These are phyloP conservation scores for Stigmatopora nigra DNA, from an alignment of 2,113 vertebrate species.

Conservation along the genomic window DNA sequence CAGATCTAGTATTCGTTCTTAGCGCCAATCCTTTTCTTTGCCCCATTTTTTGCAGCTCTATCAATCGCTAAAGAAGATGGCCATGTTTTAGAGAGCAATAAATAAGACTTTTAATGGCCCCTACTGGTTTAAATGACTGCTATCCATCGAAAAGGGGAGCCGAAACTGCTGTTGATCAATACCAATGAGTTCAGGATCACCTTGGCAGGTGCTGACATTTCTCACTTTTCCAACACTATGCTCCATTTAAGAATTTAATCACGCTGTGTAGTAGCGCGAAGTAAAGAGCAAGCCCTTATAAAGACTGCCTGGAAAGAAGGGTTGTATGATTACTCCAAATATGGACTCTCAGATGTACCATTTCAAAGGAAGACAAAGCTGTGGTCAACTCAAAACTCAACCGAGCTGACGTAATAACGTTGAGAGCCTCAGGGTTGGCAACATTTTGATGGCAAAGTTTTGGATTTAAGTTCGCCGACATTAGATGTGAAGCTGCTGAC, in stretches of 20 bases:
- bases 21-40: constrained; percentile 7
- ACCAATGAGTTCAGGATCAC: constrained; percentile 39
- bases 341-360: constrained; percentile 5
- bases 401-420: constrained; percentile 1
- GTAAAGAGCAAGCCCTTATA: not conserved
- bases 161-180: constrained; percentile 46
- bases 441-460: not conserved
- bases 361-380: constrained; percentile 1
- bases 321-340: not conserved
- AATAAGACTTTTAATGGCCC: constrained; percentile 24
- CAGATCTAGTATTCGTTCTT: constrained; percentile 18
- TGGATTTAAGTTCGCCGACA: constrained; percentile 1
- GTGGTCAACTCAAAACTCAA: not conserved
- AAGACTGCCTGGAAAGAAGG: not conserved
- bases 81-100: constrained; percentile 40
- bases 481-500: constrained; percentile 2
- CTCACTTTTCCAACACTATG: constrained; percentile 31
- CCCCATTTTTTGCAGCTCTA: constrained; percentile 2
- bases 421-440: constrained; percentile 1
- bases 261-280: constrained; percentile 4
- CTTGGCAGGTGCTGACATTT: constrained; percentile 32
- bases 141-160: constrained; percentile 29
- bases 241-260: constrained; percentile 36
- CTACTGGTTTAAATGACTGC: constrained; percentile 27
- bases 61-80: constrained; percentile 14